Evolutionary conservation across 2,797 vertebrate species (phyloP).

Genomic region (Anguilla obscura): DNA sequence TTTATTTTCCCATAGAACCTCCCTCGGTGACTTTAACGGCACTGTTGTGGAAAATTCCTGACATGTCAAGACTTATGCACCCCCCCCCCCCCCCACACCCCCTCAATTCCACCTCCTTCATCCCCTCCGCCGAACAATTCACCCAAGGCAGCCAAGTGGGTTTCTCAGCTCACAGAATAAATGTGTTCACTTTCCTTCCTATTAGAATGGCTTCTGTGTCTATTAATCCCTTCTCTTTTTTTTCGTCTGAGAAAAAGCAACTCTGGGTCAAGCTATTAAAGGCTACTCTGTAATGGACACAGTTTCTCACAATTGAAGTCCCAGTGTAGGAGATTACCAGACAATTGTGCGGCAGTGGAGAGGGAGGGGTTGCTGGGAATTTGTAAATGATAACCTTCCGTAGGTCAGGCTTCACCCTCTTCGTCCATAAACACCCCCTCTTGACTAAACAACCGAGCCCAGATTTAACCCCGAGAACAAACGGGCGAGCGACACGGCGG

Average conservation of each 20-base stretch:
- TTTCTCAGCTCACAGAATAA: conserved; percentile 43
- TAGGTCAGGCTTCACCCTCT: conserved; percentile 77
- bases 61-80: conserved; percentile 38
- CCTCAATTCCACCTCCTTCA: conserved; percentile 9
- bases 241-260: conserved; percentile 68
- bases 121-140: conserved; percentile 35
- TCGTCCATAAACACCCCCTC: conserved; percentile 60
- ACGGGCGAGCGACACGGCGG: conserved; percentile 66
- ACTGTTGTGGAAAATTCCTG: conserved; percentile 15
- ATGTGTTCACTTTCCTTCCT: conserved; percentile 49
- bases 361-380: conserved; percentile 76
- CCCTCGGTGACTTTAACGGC: conserved; percentile 21
- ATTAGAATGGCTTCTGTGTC: conserved; percentile 52
- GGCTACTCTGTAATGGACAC: conserved; percentile 60
- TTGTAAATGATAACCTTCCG: conserved; percentile 86
- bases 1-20: conserved; percentile 19
- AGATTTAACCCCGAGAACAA: conserved; percentile 67
- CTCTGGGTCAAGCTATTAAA: conserved; percentile 68
- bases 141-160: conserved; percentile 39
- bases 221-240: conserved; percentile 60
- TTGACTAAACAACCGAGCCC: conserved; percentile 75
- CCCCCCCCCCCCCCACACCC: background rate
- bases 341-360: conserved; percentile 88
- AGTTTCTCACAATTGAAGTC: conserved; percentile 91
- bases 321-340: conserved; percentile 77